Evolutionary conservation across 2,797 vertebrate genomes (phyloP).

Genomic region (Microctenopoma steveboyesi): DNA sequence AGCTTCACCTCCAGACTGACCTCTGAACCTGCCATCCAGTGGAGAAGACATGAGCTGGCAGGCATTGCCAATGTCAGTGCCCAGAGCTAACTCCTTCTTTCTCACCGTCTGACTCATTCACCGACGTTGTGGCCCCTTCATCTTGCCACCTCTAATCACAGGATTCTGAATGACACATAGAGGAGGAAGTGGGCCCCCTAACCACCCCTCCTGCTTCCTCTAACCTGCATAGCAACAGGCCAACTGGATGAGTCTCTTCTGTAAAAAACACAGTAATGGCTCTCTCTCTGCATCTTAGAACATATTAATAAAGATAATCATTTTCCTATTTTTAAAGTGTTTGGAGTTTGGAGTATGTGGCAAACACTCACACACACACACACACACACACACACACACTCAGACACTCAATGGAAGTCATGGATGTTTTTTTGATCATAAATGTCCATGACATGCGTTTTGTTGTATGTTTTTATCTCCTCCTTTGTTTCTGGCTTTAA

Average conservation of each 20-base stretch:
- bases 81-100: conserved; percentile 77
- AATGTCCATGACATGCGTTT: not conserved
- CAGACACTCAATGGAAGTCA: not conserved
- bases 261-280: conserved; percentile 44
- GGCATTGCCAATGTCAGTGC: conserved; percentile 78
- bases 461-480: not conserved
- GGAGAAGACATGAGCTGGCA: conserved; percentile 84
- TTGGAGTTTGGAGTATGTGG: conserved; percentile 5
- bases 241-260: conserved; percentile 37
- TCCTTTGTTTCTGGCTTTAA: not conserved
- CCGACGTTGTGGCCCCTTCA: conserved; percentile 75
- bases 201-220: conserved; percentile 55
- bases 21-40: conserved; percentile 81
- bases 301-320: not conserved
- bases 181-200: conserved; percentile 74
- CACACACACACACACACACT: not conserved
- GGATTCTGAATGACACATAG: conserved; percentile 81
- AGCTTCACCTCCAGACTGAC: conserved; percentile 81
- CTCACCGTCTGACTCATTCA: conserved; percentile 75
- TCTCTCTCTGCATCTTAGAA: conserved; percentile 32
- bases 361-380: not conserved
- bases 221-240: conserved; percentile 78
- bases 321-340: conserved; percentile 15
- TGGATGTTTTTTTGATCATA: not conserved
- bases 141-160: conserved; percentile 79